Evolutionary conservation across 2,888 invertebrate genomes (phyloP).

Genomic region (Scaptomyza flava): DNA sequence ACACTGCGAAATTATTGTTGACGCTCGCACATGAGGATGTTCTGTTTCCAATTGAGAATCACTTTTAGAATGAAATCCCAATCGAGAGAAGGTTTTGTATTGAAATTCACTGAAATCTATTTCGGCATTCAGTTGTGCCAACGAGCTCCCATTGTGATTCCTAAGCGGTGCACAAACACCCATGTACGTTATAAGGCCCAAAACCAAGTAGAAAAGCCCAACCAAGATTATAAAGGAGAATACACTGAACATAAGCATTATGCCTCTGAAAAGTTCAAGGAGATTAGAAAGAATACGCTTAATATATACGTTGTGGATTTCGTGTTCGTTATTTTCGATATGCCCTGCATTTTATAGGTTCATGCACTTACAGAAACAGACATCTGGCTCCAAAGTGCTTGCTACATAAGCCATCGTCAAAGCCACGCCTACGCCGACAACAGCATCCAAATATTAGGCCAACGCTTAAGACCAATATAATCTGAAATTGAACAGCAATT

Average conservation of each 20-base stretch:
- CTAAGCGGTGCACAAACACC: slow-evolving; percentile 1
- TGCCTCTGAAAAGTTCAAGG: not conserved
- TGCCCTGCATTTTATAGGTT: not conserved
- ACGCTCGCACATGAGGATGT: not conserved
- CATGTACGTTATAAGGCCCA: not conserved
- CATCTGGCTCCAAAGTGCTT: not conserved
- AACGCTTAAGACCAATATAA: slow-evolving; percentile 35
- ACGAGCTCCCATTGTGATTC: not conserved
- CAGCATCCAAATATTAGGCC: slow-evolving; percentile 33
- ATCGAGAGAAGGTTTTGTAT: too few species aligned
- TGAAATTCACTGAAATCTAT: not conserved
- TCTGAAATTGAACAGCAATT: slow-evolving; percentile 18
- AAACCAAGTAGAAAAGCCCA: not conserved
- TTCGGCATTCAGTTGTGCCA: not conserved
- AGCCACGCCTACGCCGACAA: not conserved
- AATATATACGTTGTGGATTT: not conserved
- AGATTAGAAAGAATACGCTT: not conserved
- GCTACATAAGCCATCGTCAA: not conserved
- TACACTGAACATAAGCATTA: not conserved
- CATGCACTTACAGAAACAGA: not conserved
- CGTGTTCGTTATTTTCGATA: not conserved
- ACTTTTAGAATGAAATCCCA: not conserved
- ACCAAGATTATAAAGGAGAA: slow-evolving; percentile 3
- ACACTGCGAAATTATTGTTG: not conserved
- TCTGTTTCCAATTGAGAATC: not conserved